Conservation (phyloP, 2,888 invertebrate genomes). For the Trachelus troglodyta region DNA sequence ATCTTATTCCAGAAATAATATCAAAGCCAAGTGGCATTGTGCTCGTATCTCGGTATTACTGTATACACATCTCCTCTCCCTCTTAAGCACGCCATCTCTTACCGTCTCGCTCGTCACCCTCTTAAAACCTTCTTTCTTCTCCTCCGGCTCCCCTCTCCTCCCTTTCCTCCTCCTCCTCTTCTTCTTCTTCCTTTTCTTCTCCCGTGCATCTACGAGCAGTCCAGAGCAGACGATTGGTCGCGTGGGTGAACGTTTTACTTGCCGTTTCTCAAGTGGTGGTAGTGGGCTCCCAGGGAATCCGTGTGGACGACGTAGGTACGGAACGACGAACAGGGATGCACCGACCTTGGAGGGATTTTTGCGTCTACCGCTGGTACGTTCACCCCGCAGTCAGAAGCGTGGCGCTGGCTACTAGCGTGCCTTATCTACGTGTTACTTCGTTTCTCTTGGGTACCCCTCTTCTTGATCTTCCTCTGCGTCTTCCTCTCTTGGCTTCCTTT, state of each 20-base stretch:
- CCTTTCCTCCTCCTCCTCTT: no score
- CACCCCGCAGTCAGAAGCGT: constrained; percentile 46
- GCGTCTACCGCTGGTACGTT: constrained; percentile 63
- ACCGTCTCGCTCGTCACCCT: not conserved
- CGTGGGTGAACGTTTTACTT: constrained; percentile 48
- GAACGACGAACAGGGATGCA: constrained; percentile 57
- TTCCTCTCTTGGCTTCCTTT: constrained; percentile 25
- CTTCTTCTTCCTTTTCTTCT: not conserved
- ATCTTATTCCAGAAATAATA: constrained; percentile 8
- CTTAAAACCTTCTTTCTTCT: not conserved
- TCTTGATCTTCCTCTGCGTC: constrained; percentile 22
- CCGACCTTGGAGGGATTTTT: constrained; percentile 66
- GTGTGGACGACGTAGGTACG: constrained; percentile 29
- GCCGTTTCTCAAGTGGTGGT: constrained; percentile 26
- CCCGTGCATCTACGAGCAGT: not conserved
- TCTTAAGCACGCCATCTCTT: not conserved
- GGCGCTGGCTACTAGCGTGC: constrained; percentile 31
- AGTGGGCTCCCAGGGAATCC: constrained; percentile 14
- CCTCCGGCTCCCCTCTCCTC: not conserved
- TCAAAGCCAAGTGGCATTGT: constrained; percentile 6
- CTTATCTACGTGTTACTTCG: constrained; percentile 10
- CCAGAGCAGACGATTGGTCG: constrained; percentile 36
- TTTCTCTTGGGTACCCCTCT: constrained; percentile 35
- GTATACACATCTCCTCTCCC: not conserved
- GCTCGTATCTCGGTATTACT: not conserved